A percentile compares a stretch with the other conserved stretches of the same genome.
Evolutionary conservation across 2,113 vertebrate species (phyloP).

Genomic region (Apodemus speciosus): DNA sequence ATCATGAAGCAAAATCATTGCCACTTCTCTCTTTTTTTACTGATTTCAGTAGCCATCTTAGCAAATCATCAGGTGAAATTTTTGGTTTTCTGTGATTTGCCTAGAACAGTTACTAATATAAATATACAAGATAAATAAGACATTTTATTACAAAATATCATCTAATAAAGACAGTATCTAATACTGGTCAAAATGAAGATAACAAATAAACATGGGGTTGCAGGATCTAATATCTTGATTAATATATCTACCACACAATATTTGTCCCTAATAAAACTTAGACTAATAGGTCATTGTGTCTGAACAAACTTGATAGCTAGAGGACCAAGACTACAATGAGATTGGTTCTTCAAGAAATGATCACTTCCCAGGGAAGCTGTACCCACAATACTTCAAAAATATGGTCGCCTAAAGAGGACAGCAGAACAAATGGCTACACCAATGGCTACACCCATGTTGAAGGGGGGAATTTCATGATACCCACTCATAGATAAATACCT

Average conservation of each 20-base stretch:
- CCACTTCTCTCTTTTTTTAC: not conserved
- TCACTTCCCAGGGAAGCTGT: not conserved
- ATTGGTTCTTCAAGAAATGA: not conserved
- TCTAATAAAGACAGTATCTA: not conserved
- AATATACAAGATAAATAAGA: not conserved
- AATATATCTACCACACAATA: not conserved
- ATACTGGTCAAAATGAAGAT: not conserved
- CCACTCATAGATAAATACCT: not conserved
- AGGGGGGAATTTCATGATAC: not conserved
- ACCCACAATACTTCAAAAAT: too few relatives aligned
- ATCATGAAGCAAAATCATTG: not conserved
- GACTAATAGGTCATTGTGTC: not conserved
- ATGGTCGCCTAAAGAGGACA: too few relatives aligned
- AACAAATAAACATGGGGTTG: not conserved
- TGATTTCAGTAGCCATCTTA: not conserved
- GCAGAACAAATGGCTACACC: not conserved
- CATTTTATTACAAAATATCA: not conserved
- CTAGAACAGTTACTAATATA: not conserved
- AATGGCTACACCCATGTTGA: not conserved
- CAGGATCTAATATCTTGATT: not conserved
- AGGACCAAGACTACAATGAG: not conserved
- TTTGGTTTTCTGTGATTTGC: not conserved
- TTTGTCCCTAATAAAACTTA: fast-evolving
- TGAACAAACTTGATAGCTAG: not conserved
- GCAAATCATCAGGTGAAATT: not conserved